Evolutionary conservation across 2,113 vertebrate species (phyloP).

Genomic region (Bubo scandiacus): DNA sequence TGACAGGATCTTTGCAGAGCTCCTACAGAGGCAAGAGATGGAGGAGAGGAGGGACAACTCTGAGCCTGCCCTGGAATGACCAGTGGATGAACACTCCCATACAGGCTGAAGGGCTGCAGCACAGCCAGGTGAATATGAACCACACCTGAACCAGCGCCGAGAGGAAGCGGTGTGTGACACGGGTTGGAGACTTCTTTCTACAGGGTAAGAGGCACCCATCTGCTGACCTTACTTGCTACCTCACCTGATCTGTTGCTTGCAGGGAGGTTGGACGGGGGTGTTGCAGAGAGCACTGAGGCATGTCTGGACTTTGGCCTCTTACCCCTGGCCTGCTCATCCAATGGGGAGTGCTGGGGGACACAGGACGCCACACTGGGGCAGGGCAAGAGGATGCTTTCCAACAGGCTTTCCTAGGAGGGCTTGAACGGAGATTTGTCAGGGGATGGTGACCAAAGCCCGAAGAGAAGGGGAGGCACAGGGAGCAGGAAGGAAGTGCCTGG

Average conservation of each 20-base stretch:
- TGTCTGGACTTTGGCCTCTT: neutral
- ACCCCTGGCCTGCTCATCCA: neutral
- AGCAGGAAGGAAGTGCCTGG: neutral
- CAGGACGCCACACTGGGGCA: neutral
- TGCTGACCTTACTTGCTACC: neutral
- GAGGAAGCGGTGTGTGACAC: neutral
- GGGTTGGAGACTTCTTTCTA: neutral
- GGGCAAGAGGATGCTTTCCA: neutral
- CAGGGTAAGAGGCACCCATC: neutral
- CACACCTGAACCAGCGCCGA: accelerated
- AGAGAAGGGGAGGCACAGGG: neutral
- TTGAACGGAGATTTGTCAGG: neutral
- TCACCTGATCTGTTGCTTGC: neutral
- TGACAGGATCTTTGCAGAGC: neutral
- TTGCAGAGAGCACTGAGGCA: neutral
- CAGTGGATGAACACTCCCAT: neutral
- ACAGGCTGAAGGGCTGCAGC: neutral
- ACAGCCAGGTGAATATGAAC: neutral
- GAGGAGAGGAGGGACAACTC: neutral
- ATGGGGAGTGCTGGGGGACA: neutral
- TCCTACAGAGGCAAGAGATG: neutral
- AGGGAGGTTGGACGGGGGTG: neutral
- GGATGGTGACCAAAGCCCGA: neutral
- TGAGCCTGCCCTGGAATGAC: neutral
- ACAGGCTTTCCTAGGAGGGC: neutral